phyloP scores from a whole-genome alignment of 2,888 invertebrate genomes.

The Eudemis profundana region DNA sequence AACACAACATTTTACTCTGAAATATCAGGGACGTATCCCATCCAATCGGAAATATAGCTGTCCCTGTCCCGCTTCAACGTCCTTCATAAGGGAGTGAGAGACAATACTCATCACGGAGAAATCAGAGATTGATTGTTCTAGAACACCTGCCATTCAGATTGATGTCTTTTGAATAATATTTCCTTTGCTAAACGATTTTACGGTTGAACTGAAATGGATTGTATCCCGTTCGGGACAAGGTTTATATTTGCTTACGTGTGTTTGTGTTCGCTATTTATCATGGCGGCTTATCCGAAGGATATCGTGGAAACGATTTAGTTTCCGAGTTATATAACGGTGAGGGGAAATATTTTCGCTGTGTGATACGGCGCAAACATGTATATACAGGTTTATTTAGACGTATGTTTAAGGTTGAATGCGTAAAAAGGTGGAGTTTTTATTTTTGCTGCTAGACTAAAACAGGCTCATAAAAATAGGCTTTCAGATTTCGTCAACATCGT shows the following conservation, averaged over 20 bases:
- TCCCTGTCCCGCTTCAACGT: conserved; percentile 10
- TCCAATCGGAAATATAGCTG: conserved; percentile 17
- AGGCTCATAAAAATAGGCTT: conserved; percentile 1
- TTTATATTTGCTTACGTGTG: background rate
- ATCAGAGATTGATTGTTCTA: conserved; percentile 45
- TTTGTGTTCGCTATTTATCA: conserved; percentile 39
- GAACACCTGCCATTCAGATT: conserved; percentile 42
- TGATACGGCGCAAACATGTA: background rate
- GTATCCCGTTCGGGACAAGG: background rate
- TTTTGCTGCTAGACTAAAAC: background rate
- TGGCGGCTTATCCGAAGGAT: conserved; percentile 34
- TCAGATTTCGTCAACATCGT: conserved; percentile 1
- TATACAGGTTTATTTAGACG: conserved; percentile 1
- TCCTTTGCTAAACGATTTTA: conserved; percentile 36
- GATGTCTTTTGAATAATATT: conserved; percentile 44
- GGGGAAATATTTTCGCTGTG: conserved; percentile 24
- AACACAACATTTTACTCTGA: conserved; percentile 24
- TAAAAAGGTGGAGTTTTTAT: conserved; percentile 7
- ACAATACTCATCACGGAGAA: conserved; percentile 38
- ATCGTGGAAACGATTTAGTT: conserved; percentile 43
- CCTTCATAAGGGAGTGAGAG: conserved; percentile 12
- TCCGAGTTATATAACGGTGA: conserved; percentile 32
- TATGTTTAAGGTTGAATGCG: background rate
- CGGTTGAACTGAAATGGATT: conserved; percentile 2
- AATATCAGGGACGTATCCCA: conserved; percentile 21